Evolutionary conservation across 2,888 invertebrate species (phyloP), one percentile per base, ranked within the genome.

Genomic region (Agrotis segetum): DNA sequence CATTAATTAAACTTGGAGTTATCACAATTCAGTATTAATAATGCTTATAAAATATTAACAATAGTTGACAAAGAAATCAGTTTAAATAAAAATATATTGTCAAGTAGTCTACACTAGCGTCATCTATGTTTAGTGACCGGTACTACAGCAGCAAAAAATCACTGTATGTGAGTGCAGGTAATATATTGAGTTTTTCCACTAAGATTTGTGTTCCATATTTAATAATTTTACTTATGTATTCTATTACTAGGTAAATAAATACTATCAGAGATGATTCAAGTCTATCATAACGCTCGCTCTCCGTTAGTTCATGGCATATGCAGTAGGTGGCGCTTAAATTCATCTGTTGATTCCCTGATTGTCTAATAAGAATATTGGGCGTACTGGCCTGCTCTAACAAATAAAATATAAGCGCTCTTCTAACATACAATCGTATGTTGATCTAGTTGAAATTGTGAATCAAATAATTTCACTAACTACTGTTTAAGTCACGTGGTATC

Each of bases 101-200:
- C 34, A 34, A 34, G 34, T 11, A 34, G 17, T 19, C 0, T 7
- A 24, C 9, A 16, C 55, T 53, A 66, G 14, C 79, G 62, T 34
- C 76, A 77, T 77, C 76, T 79, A 21, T 66, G 5, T 50, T 59
- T 17, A 11, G 40, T 3, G 0, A 17, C 17, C 13, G 5, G 17
- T 19, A 78, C 64, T 40, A n/a, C 13, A 14, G 34, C 1, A 40
- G 17, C 24, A 29, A 55, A 9, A 16, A 5, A 9, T 1, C 53
- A 16, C 24, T 40, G 1, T 11, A 11, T 11, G 40, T 40, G 40
- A 1, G 9, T 40, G 40, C 40, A 40, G 11, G 40, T 40, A 40
- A 40, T 55, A 55, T 55, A 29, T 11, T n/a, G n/a, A 2, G 2
- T 34, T 34, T 6, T 13, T 34, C 5, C n/a, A 34, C n/a, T 13